Evolutionary conservation across 1,140 invertebrate species (phyloP).

Genomic region (Drosophila suzukii): DNA sequence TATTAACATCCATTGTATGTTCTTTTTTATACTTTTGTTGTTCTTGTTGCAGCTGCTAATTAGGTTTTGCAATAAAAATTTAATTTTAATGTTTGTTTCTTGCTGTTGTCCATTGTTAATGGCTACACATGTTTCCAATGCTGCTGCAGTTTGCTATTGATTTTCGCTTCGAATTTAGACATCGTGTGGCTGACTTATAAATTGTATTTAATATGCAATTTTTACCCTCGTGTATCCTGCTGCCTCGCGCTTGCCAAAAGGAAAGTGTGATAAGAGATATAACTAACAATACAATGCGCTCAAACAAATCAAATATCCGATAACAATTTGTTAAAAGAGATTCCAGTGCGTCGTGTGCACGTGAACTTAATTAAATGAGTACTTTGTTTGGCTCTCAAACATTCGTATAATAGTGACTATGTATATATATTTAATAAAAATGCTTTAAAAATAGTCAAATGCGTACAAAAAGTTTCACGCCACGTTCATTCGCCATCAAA

Average conservation of each 20-base stretch:
- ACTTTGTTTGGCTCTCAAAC: constrained; percentile 51
- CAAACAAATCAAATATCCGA: constrained; percentile 66
- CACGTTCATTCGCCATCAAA: constrained; percentile 48
- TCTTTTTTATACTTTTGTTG: constrained; percentile 45
- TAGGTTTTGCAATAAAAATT: constrained; percentile 76
- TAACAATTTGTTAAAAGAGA: constrained; percentile 74
- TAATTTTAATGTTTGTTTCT: constrained; percentile 54
- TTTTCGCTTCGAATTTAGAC: constrained; percentile 30
- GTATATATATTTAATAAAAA: constrained; percentile 65
- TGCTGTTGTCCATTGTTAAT: constrained; percentile 13
- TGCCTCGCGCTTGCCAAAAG: constrained; percentile 53
- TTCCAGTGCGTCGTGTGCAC: constrained; percentile 39
- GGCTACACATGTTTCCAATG: constrained; percentile 46
- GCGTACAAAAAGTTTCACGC: constrained; percentile 77
- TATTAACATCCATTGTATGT: constrained; percentile 75
- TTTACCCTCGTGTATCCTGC: constrained; percentile 29
- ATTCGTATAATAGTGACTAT: constrained; percentile 63
- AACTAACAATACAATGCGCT: constrained; percentile 72
- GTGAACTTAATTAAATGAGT: constrained; percentile 67
- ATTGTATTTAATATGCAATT: constrained; percentile 42
- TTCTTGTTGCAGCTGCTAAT: constrained; percentile 74
- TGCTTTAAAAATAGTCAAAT: constrained; percentile 82
- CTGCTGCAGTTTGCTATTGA: constrained; percentile 54
- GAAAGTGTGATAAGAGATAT: constrained; percentile 49
- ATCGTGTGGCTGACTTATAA: constrained; percentile 34